Base-by-base conservation (phyloP, 2,797 vertebrate genomes). In the Syndactyla subalaris region DNA sequence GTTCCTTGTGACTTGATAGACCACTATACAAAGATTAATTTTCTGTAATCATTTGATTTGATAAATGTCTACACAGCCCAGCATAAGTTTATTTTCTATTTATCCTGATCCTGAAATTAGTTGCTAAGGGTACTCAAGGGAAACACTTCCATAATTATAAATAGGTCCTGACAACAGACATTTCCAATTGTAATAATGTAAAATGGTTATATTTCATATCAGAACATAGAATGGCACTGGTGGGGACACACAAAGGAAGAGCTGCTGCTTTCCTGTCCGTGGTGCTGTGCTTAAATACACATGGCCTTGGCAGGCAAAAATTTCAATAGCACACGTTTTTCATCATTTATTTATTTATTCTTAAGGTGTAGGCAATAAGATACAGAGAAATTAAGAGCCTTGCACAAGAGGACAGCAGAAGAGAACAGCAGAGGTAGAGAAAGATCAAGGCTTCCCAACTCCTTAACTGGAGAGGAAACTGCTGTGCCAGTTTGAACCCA, bases 1-100 rank as follows among this genome's bases (percentile, higher is more conserved):
- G 19, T 62, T 84, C 36, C 51, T 84, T 0, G 0, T 95, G 26
- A 65, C 96, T 94, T 91, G 77, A 65, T 90, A 97, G 96, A 95
- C 92, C 79, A 62, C 82, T 96, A 93, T 96, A 94, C 97, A 94
- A 91, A 87, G 72, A 95, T 77, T 93, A 88, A 74, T 94, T 93
- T 95, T 93, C 94, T 89, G 71, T 93, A 87, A 93, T 94, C 65
- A 94, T 93, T 97, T 96, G 83, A 79, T 95, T 82, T 94, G 84
- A 94, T 95, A 93, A 81, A 95, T 92, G 59, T 55, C 92, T 73
- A 76, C 84, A 63, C 65, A 95, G 86, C 58, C 61, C 76, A 89
- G 81, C 73, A 46, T 73, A 96, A 92, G 54, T 94, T 95, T 94
- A 61, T 79, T 96, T 97, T 91, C 77, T 75, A 34, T 96, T 96